Evolutionary conservation across 2,797 vertebrate species (phyloP), one percentile per base, ranked within the genome.

Genomic region (Triplophysa bombifrons): DNA sequence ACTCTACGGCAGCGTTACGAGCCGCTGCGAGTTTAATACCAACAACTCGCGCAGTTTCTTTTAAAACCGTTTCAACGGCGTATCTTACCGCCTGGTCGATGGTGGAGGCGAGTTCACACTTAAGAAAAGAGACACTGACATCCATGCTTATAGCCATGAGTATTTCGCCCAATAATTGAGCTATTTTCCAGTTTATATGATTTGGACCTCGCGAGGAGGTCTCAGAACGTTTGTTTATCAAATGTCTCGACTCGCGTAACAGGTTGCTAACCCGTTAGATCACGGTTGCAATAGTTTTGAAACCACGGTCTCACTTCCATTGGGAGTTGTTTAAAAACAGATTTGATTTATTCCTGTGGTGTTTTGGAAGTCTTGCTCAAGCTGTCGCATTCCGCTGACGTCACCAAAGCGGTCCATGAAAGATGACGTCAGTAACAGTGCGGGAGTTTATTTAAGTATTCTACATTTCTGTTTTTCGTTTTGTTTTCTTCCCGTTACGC

Each of bases 11-110:
- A 14, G 87, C 87, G 19, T 83, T 84, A 4, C 85, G 88, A 53
- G 86, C 86, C 4, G 84, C 88, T 1, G 85, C 46, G 12, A 90
- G 60, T 77, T 85, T 86, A 13, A 80, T 56, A 2, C 87, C 83
- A n/a, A 90, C 87, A 27, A 89, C 84, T 55, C 82, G 74, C 4
- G 87, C 86, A 1, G 88, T 86, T 51, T 90, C 89, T 27, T 83
- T 84, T 12, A 90, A 66, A 56, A 90, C 89, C 20, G 87, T 80
- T 55, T 90, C 89, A 9, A 90, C 88, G 0, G 89, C 89, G 41
- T 84, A 81, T 27, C 85, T 74, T n/a, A 90, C 89, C 27, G 88
- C 89, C 53, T 90, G 87, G 20, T 90, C 89, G 17, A 90, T 85
- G 19, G 87, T 86, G 30, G 89, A 84, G 10, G 87, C 87, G 55